Percentiles rank a stretch among this genome's conserved stretches.
phyloP scores from a whole-genome alignment of 2,797 vertebrate species.

The Hypotaenidia philippensis region DNA sequence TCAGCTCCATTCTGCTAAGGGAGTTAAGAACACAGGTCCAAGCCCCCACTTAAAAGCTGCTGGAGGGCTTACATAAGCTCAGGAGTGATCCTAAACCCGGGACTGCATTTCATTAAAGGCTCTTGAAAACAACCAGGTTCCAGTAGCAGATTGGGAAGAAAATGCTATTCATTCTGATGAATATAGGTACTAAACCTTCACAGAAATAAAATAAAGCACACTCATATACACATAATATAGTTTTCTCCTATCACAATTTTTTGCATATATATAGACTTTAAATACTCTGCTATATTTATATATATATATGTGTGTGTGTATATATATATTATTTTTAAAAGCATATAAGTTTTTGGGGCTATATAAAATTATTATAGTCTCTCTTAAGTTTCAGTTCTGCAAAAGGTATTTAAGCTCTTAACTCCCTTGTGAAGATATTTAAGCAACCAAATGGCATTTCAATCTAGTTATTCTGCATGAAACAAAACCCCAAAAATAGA shows the following conservation, averaged over 20 bases:
- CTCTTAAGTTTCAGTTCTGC: neutral
- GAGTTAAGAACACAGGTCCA: conserved; percentile 19
- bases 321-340: neutral
- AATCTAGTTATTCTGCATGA: neutral
- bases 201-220: neutral
- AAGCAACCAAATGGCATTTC: neutral
- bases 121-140: neutral
- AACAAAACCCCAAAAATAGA: neutral
- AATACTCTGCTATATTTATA: neutral
- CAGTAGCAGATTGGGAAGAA: neutral
- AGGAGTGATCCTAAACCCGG: conserved; percentile 1
- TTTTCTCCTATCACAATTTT: neutral
- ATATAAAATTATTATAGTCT: neutral
- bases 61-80: conserved; percentile 37
- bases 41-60: conserved; percentile 22
- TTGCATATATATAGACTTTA: neutral
- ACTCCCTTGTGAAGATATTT: neutral
- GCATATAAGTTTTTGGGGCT: neutral
- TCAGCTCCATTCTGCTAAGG: neutral
- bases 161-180: neutral
- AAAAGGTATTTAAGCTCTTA: neutral
- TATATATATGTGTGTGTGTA: no score
- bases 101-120: conserved; percentile 31
- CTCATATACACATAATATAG: accelerated
- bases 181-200: neutral